phyloP scores from a whole-genome alignment of 2,797 vertebrate genomes.

The Yasuhikotakia modesta region DNA sequence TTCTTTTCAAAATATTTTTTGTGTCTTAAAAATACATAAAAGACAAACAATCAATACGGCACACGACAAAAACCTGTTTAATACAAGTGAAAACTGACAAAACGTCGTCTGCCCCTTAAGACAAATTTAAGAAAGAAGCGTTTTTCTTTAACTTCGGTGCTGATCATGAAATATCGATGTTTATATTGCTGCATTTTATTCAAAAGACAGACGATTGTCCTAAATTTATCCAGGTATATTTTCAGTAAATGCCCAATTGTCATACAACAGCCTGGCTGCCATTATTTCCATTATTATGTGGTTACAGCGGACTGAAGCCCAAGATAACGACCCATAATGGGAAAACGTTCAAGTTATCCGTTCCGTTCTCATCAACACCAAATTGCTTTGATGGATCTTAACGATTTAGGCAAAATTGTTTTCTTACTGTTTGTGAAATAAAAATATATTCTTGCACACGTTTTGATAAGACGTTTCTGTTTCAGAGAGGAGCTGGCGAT shows the following conservation, averaged over 20 bases:
- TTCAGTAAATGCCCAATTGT: slow-evolving; percentile 66
- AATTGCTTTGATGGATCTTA: slow-evolving; percentile 49
- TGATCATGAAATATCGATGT: slow-evolving; percentile 50
- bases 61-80: no score
- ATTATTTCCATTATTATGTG: slow-evolving; percentile 80
- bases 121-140: background rate
- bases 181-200: slow-evolving; percentile 47
- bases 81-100: no score
- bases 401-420: slow-evolving; percentile 47
- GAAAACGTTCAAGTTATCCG: slow-evolving; percentile 44
- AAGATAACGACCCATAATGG: slow-evolving; percentile 47
- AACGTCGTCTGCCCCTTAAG: no score
- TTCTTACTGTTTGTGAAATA: slow-evolving; percentile 48
- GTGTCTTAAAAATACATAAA: no score
- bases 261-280: slow-evolving; percentile 77
- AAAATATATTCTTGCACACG: slow-evolving; percentile 6
- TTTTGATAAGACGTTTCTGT: slow-evolving; percentile 47
- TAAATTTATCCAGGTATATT: slow-evolving; percentile 48
- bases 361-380: slow-evolving; percentile 49
- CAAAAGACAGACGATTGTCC: slow-evolving; percentile 42
- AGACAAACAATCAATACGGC: no score
- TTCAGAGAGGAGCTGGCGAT: slow-evolving; percentile 95
- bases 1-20: no score
- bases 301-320: slow-evolving; percentile 71
- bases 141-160: slow-evolving; percentile 41